Conservation (phyloP, 2,797 vertebrate species). For the Alfaro cultratus region DNA sequence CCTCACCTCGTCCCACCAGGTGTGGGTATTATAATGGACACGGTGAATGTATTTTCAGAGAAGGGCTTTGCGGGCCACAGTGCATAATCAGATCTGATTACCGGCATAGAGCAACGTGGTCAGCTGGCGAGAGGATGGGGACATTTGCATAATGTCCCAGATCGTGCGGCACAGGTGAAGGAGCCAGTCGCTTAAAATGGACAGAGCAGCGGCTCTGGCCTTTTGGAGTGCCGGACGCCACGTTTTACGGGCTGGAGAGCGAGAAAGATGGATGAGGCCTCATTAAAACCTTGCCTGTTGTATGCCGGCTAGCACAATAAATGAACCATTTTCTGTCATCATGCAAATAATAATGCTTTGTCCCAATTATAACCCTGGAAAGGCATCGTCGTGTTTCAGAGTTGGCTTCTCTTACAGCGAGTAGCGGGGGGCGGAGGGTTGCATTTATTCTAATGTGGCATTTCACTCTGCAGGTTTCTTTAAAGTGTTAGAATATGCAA, state of each 20-base stretch:
- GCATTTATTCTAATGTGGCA: background rate
- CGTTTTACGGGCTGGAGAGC: conserved; percentile 37
- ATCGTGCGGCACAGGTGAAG: conserved; percentile 66
- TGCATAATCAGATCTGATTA: conserved; percentile 71
- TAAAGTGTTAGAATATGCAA: conserved; percentile 4
- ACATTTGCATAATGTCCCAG: conserved; percentile 74
- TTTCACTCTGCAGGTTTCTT: conserved; percentile 7
- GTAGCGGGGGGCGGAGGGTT: background rate
- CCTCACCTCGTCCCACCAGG: conserved; percentile 30
- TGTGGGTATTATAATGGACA: conserved; percentile 60
- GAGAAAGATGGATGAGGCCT: conserved; percentile 57
- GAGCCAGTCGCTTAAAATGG: conserved; percentile 68
- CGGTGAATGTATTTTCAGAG: conserved; percentile 65
- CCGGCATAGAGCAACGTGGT: conserved; percentile 54
- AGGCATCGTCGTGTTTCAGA: conserved; percentile 12
- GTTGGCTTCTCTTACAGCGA: conserved; percentile 19
- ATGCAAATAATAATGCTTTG: conserved; percentile 54
- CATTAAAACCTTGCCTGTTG: conserved; percentile 51
- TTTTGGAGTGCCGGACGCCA: conserved; percentile 35
- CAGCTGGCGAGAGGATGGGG: conserved; percentile 36
- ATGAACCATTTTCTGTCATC: conserved; percentile 55
- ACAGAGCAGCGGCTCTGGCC: conserved; percentile 48
- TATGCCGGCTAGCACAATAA: conserved; percentile 40
- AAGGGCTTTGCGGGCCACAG: conserved; percentile 54
- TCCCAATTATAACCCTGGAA: conserved; percentile 30